phyloP scores from a whole-genome alignment of 2,113 vertebrate genomes.

The Laticauda laticaudata region DNA sequence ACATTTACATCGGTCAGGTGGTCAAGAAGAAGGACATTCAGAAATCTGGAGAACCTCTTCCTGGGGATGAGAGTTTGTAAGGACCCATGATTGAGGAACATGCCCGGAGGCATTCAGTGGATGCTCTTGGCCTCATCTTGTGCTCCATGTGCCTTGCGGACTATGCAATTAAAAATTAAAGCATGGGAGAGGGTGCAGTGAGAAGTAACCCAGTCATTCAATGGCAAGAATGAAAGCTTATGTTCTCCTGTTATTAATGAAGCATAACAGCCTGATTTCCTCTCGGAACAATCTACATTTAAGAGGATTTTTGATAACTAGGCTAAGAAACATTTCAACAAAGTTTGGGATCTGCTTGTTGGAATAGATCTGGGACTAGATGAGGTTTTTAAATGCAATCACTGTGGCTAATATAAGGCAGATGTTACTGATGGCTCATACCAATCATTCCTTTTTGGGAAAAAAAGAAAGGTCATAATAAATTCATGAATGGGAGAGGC shows the following conservation, averaged over 20 bases:
- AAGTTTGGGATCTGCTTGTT: neutral
- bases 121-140: too few species aligned
- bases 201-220: neutral
- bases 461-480: neutral
- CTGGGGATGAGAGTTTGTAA: neutral
- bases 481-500: neutral
- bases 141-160: neutral
- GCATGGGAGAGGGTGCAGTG: neutral
- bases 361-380: neutral
- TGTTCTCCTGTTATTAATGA: neutral
- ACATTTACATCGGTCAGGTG: neutral
- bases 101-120: too few species aligned
- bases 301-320: neutral
- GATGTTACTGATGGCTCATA: neutral
- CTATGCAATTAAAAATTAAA: neutral
- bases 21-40: neutral
- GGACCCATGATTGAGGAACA: neutral
- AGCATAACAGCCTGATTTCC: neutral
- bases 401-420: neutral
- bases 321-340: neutral
- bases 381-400: neutral
- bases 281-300: neutral
- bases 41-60: neutral
- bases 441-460: neutral
- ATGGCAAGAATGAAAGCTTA: neutral